phyloP scores from a whole-genome alignment of 35 echinoderm and acorn worm species.

The Diadema setosum region DNA sequence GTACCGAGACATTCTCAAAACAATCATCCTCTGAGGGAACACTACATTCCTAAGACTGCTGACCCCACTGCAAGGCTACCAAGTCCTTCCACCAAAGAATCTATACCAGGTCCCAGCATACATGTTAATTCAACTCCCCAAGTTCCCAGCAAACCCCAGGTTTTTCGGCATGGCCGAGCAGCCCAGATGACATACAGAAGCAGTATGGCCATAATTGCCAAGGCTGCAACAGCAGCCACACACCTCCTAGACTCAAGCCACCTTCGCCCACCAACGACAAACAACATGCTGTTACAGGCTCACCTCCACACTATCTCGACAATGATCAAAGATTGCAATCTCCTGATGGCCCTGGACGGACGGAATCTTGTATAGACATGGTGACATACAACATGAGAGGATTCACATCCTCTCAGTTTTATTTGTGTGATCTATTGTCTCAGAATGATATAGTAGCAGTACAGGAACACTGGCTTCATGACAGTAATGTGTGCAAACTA shows the following conservation, averaged over 20 bases:
- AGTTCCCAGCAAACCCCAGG: neutral
- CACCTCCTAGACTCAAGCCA: neutral
- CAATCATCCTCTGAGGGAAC: too few relatives aligned
- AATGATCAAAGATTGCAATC: neutral
- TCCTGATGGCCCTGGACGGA: neutral
- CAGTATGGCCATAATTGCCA: neutral
- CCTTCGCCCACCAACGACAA: neutral
- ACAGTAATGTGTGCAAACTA: neutral
- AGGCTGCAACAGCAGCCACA: neutral
- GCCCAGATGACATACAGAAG: neutral
- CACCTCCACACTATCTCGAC: neutral
- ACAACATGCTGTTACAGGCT: neutral
- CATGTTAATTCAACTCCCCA: neutral
- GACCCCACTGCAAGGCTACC: too few relatives aligned
- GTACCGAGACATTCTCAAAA: too few relatives aligned
- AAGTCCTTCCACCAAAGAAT: too few relatives aligned
- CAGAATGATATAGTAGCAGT: neutral
- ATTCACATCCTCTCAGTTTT: neutral
- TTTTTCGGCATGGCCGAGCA: neutral
- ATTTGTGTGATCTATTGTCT: neutral
- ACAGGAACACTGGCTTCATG: neutral
- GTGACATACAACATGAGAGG: neutral
- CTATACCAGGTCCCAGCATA: neutral
- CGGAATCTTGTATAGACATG: neutral
- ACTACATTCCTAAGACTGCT: too few relatives aligned